phyloP scores from a whole-genome alignment of 2,888 invertebrate species.

The Lepidochrysops patricia region DNA sequence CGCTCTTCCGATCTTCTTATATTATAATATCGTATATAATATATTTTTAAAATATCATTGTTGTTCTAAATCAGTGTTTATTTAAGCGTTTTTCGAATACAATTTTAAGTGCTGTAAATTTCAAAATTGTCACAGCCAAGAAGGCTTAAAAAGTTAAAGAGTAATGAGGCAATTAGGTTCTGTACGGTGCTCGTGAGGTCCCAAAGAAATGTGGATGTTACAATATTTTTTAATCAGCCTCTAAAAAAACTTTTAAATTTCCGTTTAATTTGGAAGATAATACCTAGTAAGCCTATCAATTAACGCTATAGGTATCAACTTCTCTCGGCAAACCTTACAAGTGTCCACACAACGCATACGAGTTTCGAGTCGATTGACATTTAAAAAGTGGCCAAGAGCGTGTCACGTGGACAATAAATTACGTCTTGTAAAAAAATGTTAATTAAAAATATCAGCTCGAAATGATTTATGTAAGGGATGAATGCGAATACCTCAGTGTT shows the following conservation, averaged over 20 bases:
- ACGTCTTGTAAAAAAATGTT: neutral
- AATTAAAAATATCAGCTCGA: neutral
- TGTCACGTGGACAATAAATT: neutral
- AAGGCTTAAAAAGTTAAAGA: neutral
- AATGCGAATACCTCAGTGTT: neutral
- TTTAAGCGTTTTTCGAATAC: too few species aligned
- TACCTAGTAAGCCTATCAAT: neutral
- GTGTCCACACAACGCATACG: conserved; percentile 13
- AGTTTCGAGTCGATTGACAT: conserved; percentile 10
- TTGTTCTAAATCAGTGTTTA: too few species aligned
- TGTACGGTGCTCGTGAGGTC: neutral
- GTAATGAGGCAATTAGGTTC: neutral
- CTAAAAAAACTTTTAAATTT: neutral
- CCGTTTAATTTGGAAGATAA: neutral
- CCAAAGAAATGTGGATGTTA: neutral
- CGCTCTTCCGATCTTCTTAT: too few species aligned
- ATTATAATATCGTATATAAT: too few species aligned
- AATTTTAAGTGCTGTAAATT: neutral
- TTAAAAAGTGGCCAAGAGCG: neutral
- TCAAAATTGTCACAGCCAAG: neutral
- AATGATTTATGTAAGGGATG: neutral
- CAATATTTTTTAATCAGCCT: neutral
- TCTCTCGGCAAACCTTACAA: conserved; percentile 17
- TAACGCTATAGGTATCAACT: conserved; percentile 2
- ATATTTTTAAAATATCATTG: too few species aligned